phyloP scores from a whole-genome alignment of 1,140 invertebrate species.

The Neocloeon triangulifer region DNA sequence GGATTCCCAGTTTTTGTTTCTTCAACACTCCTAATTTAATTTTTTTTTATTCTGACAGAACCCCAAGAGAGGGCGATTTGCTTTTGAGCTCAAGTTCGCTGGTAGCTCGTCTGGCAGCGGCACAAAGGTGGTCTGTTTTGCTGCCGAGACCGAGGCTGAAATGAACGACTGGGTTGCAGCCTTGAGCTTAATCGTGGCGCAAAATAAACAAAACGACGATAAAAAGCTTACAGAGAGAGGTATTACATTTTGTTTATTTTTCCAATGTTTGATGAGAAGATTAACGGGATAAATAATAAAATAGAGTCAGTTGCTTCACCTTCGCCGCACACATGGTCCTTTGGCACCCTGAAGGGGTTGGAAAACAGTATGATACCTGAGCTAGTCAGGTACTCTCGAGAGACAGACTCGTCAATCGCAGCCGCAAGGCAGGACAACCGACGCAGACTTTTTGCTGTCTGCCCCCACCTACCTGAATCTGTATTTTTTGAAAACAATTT shows the following conservation, averaged over 20 bases:
- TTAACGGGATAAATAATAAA: neutral
- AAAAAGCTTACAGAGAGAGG: slow-evolving; percentile 37
- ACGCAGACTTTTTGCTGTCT: slow-evolving; percentile 42
- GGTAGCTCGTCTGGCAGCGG: slow-evolving; percentile 58
- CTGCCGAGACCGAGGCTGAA: slow-evolving; percentile 67
- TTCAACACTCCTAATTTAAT: neutral
- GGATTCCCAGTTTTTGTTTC: slow-evolving; percentile 6
- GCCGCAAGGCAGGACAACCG: slow-evolving; percentile 51
- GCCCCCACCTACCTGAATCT: slow-evolving; percentile 34
- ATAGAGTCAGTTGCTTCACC: slow-evolving; percentile 17
- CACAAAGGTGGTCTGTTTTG: no score
- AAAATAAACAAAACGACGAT: slow-evolving; percentile 49
- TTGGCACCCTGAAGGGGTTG: slow-evolving; percentile 58
- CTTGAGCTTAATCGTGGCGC: slow-evolving; percentile 45
- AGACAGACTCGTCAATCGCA: slow-evolving; percentile 69
- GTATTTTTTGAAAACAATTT: slow-evolving; percentile 4
- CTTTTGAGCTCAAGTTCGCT: slow-evolving; percentile 73
- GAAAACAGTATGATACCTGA: slow-evolving; percentile 81
- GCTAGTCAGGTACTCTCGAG: slow-evolving; percentile 62
- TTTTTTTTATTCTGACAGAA: slow-evolving; percentile 29
- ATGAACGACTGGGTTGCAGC: slow-evolving; percentile 54
- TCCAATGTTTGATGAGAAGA: neutral
- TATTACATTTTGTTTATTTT: slow-evolving; percentile 10
- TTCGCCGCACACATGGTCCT: slow-evolving; percentile 16
- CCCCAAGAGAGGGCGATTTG: slow-evolving; percentile 58